phyloP scores from a whole-genome alignment of 2,888 invertebrate genomes.

The Sylvicola cinctus region DNA sequence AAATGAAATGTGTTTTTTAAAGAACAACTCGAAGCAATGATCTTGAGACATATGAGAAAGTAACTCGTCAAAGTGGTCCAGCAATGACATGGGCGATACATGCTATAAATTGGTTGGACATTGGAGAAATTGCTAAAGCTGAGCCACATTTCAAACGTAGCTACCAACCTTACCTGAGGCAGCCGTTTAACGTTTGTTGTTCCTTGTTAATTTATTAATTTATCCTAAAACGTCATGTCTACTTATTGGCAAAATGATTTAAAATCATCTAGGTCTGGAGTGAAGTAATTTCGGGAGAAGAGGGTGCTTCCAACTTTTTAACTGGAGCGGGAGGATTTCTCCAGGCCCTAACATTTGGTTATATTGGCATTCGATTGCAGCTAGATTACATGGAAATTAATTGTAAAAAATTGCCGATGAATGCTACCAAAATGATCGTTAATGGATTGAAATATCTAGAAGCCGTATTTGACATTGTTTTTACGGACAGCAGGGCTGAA shows the following conservation, averaged over 20 bases:
- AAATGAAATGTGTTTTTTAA: no score
- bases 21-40: conserved; percentile 28
- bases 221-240: not conserved
- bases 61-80: conserved; percentile 31
- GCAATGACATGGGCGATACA: conserved; percentile 47
- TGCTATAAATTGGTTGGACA: conserved; percentile 30
- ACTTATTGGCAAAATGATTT: conserved; percentile 1
- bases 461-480: not conserved
- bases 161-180: conserved; percentile 30
- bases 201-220: not conserved
- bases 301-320: conserved; percentile 35
- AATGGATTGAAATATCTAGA: conserved; percentile 15
- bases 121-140: conserved; percentile 25
- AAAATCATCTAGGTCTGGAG: conserved; percentile 29
- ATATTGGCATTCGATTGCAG: conserved; percentile 31
- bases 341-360: conserved; percentile 34
- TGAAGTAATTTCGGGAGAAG: conserved; percentile 28
- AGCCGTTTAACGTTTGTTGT: conserved; percentile 33
- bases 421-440: conserved; percentile 23
- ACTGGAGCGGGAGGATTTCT: conserved; percentile 40
- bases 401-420: conserved; percentile 25
- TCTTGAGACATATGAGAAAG: conserved; percentile 31
- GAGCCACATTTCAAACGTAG: conserved; percentile 29
- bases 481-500: no score
- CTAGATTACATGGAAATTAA: conserved; percentile 26